Conservation (phyloP, 2,888 invertebrate genomes). For the Vesta saturnalis region DNA sequence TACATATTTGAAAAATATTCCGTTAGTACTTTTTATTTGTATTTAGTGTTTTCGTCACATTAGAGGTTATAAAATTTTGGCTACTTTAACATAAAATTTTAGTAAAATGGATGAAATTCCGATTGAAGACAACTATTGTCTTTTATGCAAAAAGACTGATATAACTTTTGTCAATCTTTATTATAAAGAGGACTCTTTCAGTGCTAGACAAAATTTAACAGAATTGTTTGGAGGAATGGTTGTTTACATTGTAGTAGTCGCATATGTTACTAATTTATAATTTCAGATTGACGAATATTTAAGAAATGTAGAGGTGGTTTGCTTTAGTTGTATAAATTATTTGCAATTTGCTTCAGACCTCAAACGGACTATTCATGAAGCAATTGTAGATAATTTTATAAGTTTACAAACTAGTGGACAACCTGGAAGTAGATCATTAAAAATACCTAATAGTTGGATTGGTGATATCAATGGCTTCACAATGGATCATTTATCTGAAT, state of each 20-base stretch:
- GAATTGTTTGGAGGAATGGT: slow-evolving; percentile 38
- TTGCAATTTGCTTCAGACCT: slow-evolving; percentile 33
- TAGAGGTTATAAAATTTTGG: no score
- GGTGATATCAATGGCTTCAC: background rate
- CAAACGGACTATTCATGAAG: slow-evolving; percentile 32
- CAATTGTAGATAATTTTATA: slow-evolving; percentile 18
- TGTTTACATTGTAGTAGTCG: no score
- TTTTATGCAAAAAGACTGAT: slow-evolving; percentile 36
- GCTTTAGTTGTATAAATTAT: slow-evolving; percentile 31
- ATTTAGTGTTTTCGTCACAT: no score
- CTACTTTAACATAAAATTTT: no score
- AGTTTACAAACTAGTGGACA: slow-evolving; percentile 11
- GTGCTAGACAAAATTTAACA: slow-evolving; percentile 37
- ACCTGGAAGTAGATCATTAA: slow-evolving; percentile 13
- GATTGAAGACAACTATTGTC: no score
- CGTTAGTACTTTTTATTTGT: no score
- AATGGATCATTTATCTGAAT: background rate
- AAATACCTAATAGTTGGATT: slow-evolving; percentile 18
- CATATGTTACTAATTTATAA: background rate
- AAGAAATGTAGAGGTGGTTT: slow-evolving; percentile 31
- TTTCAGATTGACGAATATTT: slow-evolving; percentile 38
- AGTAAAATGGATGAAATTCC: no score
- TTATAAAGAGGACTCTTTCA: slow-evolving; percentile 31
- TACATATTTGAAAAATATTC: no score
- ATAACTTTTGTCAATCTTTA: slow-evolving; percentile 31